Conservation (phyloP, 2,888 invertebrate genomes). For the Xestia ashworthii region DNA sequence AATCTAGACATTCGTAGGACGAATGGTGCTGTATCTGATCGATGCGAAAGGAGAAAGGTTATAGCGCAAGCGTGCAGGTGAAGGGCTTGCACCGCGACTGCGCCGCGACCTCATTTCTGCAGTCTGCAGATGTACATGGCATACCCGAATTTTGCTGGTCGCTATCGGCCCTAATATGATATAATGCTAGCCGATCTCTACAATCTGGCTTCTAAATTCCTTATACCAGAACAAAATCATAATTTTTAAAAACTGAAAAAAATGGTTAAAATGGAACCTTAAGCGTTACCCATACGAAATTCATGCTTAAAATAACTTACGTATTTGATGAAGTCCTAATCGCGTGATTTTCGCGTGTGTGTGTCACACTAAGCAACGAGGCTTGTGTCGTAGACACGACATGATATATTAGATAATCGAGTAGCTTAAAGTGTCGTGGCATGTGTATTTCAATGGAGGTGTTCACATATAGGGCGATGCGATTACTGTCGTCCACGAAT, state of each 20-base stretch:
- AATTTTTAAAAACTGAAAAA: background rate
- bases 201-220: background rate
- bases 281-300: background rate
- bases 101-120: slow-evolving; percentile 5
- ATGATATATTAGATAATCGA: too few species aligned
- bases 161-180: background rate
- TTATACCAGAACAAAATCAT: background rate
- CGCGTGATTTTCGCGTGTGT: background rate
- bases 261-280: background rate
- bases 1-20: slow-evolving; percentile 3
- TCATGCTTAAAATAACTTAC: background rate
- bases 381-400: too few species aligned
- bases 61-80: slow-evolving; percentile 34
- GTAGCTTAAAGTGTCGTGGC: too few species aligned
- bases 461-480: too few species aligned
- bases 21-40: slow-evolving; percentile 5
- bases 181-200: background rate
- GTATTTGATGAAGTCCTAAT: background rate
- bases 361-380: too few species aligned
- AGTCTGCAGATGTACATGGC: background rate
- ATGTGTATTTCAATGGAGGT: too few species aligned
- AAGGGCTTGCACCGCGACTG: slow-evolving; percentile 7
- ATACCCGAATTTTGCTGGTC: too few species aligned
- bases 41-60: slow-evolving; percentile 21
- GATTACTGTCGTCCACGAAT: too few species aligned